phyloP scores from a whole-genome alignment of 1,140 invertebrate species.

The Sarcophaga peregrina region DNA sequence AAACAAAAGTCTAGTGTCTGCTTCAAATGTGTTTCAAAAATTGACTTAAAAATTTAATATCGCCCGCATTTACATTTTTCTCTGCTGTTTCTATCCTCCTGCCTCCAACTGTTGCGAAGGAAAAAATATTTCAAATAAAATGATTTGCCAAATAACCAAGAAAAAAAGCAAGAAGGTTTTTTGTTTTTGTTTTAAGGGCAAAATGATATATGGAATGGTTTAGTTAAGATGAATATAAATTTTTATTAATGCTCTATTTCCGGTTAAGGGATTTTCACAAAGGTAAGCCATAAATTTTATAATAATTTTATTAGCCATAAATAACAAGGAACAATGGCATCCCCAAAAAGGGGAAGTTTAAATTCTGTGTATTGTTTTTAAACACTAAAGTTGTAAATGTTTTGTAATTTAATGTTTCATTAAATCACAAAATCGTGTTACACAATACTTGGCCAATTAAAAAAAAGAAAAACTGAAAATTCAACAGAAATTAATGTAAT shows the following conservation, averaged over 20 bases:
- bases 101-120: too few relatives aligned
- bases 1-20: too few relatives aligned
- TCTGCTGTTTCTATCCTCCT: too few relatives aligned
- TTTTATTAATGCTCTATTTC: conserved; percentile 38
- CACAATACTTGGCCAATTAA: too few relatives aligned
- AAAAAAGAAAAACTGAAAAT: too few relatives aligned
- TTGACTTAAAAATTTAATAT: too few relatives aligned
- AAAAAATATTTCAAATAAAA: neutral
- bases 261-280: conserved; percentile 33
- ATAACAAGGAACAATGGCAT: neutral
- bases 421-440: neutral
- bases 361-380: neutral
- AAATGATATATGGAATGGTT: conserved; percentile 10
- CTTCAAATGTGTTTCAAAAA: too few relatives aligned
- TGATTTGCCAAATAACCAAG: conserved; percentile 1
- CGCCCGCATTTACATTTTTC: too few relatives aligned
- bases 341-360: neutral
- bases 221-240: conserved; percentile 20
- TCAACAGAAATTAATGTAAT: too few relatives aligned
- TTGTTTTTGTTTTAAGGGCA: neutral
- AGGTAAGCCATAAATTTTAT: conserved; percentile 26
- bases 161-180: neutral
- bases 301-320: conserved; percentile 17
- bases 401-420: neutral
- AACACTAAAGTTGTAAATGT: neutral